Evolutionary conservation across 2,888 invertebrate species (phyloP), one percentile per base, ranked within the genome.

Genomic region (Isotomurus palustris): DNA sequence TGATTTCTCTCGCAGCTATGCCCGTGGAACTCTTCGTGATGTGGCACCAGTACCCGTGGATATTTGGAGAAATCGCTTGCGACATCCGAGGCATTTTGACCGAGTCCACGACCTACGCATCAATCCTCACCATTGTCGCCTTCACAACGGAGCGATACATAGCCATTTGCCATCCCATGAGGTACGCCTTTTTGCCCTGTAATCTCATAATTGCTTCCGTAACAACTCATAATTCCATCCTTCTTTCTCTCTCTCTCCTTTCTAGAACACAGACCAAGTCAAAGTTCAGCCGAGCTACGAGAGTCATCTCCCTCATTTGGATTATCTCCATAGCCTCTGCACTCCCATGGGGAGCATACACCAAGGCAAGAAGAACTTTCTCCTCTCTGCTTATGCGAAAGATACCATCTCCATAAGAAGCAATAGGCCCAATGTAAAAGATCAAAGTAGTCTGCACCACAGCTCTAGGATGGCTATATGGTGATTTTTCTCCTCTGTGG

Each of bases 81-180:
- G 73, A 75, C 56, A 69, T 78, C 59, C 75, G 77, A 53, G 75
- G 75, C 3, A 73, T 77, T 50, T 70, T 78, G 19, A 75, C 76
- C 2, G 78, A 78, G 70, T 74, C 75, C 56, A 77, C 77, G 6
- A 75, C 77, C 41, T 77, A 77, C 58, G 78, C 78, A 3, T 78
- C 78, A 25, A 75, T 78, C 25, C 70, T 78, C 50, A 78, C 78
- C 41, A 77, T 78, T 52, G 76, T 77, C 24, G 76, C 77, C 8
- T 78, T 78, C 71, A 78, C 72, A 19, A 28, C 43, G 14, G 52
- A 50, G 32, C 36, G 52, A 2, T 52, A 65, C 35, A 72, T 78
- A 48, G 78, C 78, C 25, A 78, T 78, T 54, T 78, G 78, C 61
- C 76, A 77, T 62, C 77, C 78, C 10, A 73, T 71, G 71, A 45